A percentile compares a stretch with the other conserved stretches of the same genome.
These are phyloP conservation scores for Mungos mungo DNA, from an alignment of 2,113 vertebrate genomes.

Conservation along the genomic window DNA sequence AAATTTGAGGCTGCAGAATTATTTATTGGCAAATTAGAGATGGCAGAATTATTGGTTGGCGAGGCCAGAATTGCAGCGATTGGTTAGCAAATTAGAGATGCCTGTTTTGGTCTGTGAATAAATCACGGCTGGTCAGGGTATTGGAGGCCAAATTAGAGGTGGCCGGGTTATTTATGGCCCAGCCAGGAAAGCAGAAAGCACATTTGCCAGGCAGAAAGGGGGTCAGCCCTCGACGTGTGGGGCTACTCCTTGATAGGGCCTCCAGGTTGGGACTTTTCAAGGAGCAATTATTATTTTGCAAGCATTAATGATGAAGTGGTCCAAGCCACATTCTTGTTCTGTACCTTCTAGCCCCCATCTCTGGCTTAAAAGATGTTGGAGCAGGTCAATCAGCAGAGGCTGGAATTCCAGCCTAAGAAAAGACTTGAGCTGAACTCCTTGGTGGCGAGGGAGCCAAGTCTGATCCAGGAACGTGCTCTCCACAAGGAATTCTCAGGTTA, in stretches of 20 bases:
- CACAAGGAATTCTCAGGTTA: not conserved
- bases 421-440: not conserved
- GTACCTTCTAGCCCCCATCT: not conserved
- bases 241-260: not conserved
- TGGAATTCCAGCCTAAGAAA: not conserved
- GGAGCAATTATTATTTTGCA: not conserved
- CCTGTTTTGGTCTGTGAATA: slow-evolving; percentile 85
- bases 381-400: not conserved
- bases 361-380: not conserved
- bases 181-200: slow-evolving; percentile 69
- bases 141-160: slow-evolving; percentile 86
- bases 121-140: slow-evolving; percentile 83
- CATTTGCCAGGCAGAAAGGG: slow-evolving; percentile 56
- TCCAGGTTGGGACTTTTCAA: slow-evolving; percentile 42
- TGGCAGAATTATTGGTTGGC: slow-evolving; percentile 89
- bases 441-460: not conserved
- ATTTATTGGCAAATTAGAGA: slow-evolving; percentile 90
- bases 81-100: slow-evolving; percentile 86
- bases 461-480: not conserved
- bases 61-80: slow-evolving; percentile 84
- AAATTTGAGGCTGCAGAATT: slow-evolving; percentile 88
- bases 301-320: not conserved
- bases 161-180: slow-evolving; percentile 83
- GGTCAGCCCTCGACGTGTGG: slow-evolving; percentile 45
- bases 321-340: not conserved